Base-by-base conservation (phyloP, 2,113 vertebrate genomes). In the Empidonax traillii region DNA sequence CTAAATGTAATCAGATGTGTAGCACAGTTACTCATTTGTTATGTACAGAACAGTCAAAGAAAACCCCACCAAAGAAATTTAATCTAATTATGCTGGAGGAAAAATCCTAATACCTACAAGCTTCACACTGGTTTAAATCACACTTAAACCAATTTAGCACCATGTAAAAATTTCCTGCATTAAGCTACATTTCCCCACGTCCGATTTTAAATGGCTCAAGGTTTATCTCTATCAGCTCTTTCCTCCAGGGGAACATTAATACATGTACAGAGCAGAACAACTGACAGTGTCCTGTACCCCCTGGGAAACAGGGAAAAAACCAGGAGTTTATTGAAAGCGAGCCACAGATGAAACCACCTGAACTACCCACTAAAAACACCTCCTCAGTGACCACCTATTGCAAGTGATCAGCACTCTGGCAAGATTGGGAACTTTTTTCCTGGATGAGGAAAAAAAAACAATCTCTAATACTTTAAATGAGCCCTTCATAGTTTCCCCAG, bases 71-170 rank as follows among this genome's bases (percentile, higher is more conserved):
- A 27, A 62, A 53, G 49, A 91, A 80, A 85, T 33, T 23, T 68
- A 35, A 88, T 86, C 79, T 89, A 78, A 94, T 81, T 89, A 73
- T 16, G 44, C 52, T 75, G 31, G 47, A 91, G 44, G 24, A 89
- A 95, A 95, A 96, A 55, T 53, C 56, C 80, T 84, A 63, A 90
- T 66, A 85, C 72, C 79, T 93, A 81, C 51, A 88, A 92, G 87
- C 55, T 92, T 87, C 77, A 55, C 2, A 73, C n/a, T 66, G 41
- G 47, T 83, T 93, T 92, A 87, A 93, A 93, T n/a, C n/a, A 47
- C 16, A n/a, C 49, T 91, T 94, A 93, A 93, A 94, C 31, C 88
- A 85, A 86, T 77, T 90, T 62, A 85, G 82, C 49, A 66, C 28
- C n/a, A 46, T 25, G 30, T 58, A 85, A 73, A 87, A 85, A 35